Conservation (phyloP, 2,888 invertebrate genomes). For the Lagria hirta region DNA sequence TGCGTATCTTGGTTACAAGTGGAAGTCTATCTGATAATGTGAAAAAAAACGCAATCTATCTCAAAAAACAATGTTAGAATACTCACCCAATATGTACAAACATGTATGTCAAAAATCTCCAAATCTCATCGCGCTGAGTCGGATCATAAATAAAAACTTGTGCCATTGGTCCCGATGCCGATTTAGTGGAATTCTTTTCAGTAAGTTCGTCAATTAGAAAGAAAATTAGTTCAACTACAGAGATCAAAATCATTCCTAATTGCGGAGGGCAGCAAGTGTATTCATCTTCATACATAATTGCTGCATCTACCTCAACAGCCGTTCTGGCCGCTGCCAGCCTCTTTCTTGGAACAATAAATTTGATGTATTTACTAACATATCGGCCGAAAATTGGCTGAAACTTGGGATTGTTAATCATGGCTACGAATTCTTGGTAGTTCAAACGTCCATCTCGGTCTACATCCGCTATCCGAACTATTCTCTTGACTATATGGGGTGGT, state of each 20-base stretch:
- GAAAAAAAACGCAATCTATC: no score
- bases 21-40: no score
- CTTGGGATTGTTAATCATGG: constrained; percentile 64
- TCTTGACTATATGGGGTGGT: constrained; percentile 59
- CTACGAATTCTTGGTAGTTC: constrained; percentile 69
- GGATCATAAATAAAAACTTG: constrained; percentile 84
- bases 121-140: constrained; percentile 77
- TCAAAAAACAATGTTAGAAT: neutral
- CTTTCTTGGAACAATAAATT: constrained; percentile 18
- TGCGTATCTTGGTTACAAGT: no score
- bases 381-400: constrained; percentile 64
- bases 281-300: constrained; percentile 82
- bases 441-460: constrained; percentile 64
- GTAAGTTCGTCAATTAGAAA: constrained; percentile 52
- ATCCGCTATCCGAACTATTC: constrained; percentile 67
- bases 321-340: constrained; percentile 35
- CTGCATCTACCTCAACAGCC: constrained; percentile 44
- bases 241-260: constrained; percentile 85
- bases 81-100: constrained; percentile 88
- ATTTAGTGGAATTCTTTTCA: constrained; percentile 43
- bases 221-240: constrained; percentile 78
- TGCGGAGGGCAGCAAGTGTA: constrained; percentile 93
- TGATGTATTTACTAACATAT: constrained; percentile 62
- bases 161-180: constrained; percentile 69
- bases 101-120: constrained; percentile 94